Conservation (phyloP, 2,888 invertebrate genomes). For the Helleia helle region DNA sequence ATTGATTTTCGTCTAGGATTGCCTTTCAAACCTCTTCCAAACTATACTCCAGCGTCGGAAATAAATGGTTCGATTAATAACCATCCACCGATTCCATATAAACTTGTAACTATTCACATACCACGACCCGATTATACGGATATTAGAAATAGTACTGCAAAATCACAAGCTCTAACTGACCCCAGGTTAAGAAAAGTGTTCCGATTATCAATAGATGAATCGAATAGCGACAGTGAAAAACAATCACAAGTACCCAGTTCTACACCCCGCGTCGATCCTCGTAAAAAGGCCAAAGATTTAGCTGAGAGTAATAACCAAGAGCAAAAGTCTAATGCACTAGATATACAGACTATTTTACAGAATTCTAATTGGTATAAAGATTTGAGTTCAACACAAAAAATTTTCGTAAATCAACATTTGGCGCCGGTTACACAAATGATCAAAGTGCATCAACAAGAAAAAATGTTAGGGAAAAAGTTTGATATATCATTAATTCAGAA, state of each 20-base stretch:
- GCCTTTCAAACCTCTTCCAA: slow-evolving; percentile 86
- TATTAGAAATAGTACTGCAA: slow-evolving; percentile 79
- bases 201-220: slow-evolving; percentile 77
- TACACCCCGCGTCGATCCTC: slow-evolving; percentile 59
- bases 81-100: slow-evolving; percentile 83
- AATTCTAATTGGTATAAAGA: slow-evolving; percentile 81
- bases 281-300: slow-evolving; percentile 57
- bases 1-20: slow-evolving; percentile 83
- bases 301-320: slow-evolving; percentile 36
- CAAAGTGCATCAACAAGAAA: slow-evolving; percentile 76
- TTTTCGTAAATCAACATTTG: slow-evolving; percentile 80
- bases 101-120: slow-evolving; percentile 75
- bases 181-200: slow-evolving; percentile 85
- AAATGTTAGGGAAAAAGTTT: slow-evolving; percentile 65
- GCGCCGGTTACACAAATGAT: slow-evolving; percentile 75
- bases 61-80: slow-evolving; percentile 88
- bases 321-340: slow-evolving; percentile 49
- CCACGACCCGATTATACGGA: slow-evolving; percentile 84
- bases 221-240: slow-evolving; percentile 75
- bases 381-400: slow-evolving; percentile 80
- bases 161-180: slow-evolving; percentile 82
- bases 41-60: slow-evolving; percentile 88
- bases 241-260: slow-evolving; percentile 42
- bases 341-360: slow-evolving; percentile 77
- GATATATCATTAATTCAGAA: slow-evolving; percentile 66